A percentile compares a stretch with the other conserved stretches of the same genome.
Evolutionary conservation across 2,797 vertebrate species (phyloP).

Genomic region (Schizopygopsis malacanthus): DNA sequence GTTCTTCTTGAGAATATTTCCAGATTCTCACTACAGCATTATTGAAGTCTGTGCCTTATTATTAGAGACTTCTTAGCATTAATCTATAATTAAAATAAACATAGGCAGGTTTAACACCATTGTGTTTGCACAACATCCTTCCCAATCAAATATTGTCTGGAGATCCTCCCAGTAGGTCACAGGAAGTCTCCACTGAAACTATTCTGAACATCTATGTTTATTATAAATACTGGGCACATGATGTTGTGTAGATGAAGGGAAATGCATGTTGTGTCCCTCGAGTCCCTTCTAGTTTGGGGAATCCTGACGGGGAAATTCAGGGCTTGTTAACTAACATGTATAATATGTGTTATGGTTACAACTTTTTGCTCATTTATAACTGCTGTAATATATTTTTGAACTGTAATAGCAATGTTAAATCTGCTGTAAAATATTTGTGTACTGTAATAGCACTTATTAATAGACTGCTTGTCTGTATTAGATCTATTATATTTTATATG

Average conservation of each 20-base stretch:
- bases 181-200: constrained; percentile 24
- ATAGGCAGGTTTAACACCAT: background rate
- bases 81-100: constrained; percentile 24
- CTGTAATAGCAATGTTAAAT: constrained; percentile 60
- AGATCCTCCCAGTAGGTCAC: constrained; percentile 1
- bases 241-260: background rate
- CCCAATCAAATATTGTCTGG: constrained; percentile 3
- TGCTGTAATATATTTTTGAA: constrained; percentile 62
- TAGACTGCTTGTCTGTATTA: constrained; percentile 2
- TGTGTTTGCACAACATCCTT: background rate
- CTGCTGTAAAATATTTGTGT: constrained; percentile 76
- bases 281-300: background rate
- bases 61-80: constrained; percentile 25
- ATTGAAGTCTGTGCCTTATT: constrained; percentile 25
- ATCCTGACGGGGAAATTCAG: constrained; percentile 30
- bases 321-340: constrained; percentile 33
- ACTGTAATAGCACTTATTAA: constrained; percentile 50
- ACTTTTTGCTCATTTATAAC: constrained; percentile 27
- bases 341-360: background rate
- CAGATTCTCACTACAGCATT: constrained; percentile 17
- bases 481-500: background rate
- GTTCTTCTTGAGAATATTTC: constrained; percentile 20
- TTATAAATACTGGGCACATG: background rate
- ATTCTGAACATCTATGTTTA: constrained; percentile 16
- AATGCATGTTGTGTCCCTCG: constrained; percentile 1